Evolutionary conservation across 2,797 vertebrate species (phyloP).

Genomic region (Danio tinwini): DNA sequence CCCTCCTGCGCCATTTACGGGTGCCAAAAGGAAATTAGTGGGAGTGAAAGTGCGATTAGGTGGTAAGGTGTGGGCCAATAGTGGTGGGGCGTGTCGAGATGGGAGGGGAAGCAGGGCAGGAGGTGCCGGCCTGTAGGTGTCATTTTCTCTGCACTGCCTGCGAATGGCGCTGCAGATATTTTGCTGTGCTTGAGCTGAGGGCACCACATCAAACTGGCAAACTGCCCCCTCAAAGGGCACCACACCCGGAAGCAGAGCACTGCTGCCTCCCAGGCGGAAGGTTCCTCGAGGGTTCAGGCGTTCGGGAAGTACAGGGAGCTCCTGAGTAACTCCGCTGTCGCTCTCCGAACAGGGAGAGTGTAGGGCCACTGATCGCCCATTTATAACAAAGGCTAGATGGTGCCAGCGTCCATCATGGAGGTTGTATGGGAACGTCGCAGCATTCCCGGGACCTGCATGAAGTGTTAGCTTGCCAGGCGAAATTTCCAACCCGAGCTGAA

Average conservation of each 20-base stretch:
- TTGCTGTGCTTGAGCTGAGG: constrained; percentile 91
- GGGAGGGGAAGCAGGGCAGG: constrained; percentile 78
- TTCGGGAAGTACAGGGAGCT: constrained; percentile 59
- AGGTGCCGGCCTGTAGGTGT: constrained; percentile 85
- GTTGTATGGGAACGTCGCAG: constrained; percentile 90
- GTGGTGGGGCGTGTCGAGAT: constrained; percentile 64
- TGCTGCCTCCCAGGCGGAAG: constrained; percentile 90
- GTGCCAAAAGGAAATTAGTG: constrained; percentile 32
- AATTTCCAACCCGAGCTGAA: constrained; percentile 95
- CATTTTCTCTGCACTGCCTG: constrained; percentile 95
- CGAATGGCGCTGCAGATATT: constrained; percentile 98
- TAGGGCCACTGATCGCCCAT: constrained; percentile 87
- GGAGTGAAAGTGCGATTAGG: constrained; percentile 51
- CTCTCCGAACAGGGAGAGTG: constrained; percentile 92
- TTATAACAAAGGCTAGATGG: constrained; percentile 89
- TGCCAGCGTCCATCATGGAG: constrained; percentile 97
- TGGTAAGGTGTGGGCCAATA: constrained; percentile 52
- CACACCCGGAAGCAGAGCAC: constrained; percentile 66
- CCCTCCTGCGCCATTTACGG: constrained; percentile 6
- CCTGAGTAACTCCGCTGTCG: constrained; percentile 29
- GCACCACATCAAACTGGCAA: constrained; percentile 97
- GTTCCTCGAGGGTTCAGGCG: constrained; percentile 86
- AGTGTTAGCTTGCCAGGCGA: constrained; percentile 87
- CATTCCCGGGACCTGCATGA: constrained; percentile 89
- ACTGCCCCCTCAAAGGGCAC: constrained; percentile 93